phyloP scores from a whole-genome alignment of 2,113 vertebrate species.

The Chaetops frenatus region DNA sequence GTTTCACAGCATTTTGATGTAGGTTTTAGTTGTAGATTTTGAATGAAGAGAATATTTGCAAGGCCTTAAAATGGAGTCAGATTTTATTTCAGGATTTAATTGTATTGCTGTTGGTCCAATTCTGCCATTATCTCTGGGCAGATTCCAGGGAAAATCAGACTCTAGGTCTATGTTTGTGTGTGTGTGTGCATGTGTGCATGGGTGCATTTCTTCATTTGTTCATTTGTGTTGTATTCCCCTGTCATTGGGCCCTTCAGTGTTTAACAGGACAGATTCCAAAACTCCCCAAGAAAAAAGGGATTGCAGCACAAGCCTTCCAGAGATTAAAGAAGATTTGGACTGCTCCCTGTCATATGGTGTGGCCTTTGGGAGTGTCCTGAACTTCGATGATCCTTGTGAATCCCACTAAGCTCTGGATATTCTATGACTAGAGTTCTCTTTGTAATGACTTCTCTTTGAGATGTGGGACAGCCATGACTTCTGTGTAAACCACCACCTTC shows the following conservation, averaged over 20 bases:
- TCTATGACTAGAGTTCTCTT: not conserved
- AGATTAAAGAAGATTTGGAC: not conserved
- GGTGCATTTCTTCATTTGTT: not conserved
- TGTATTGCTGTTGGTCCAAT: not conserved
- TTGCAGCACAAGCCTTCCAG: not conserved
- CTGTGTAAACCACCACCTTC: not conserved
- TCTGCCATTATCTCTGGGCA: not conserved
- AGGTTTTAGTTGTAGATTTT: not conserved
- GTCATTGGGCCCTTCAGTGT: not conserved
- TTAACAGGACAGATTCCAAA: not conserved
- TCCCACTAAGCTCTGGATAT: not conserved
- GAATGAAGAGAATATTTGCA: not conserved
- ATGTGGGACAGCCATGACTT: rapidly evolving
- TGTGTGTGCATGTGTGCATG: too few relatives aligned
- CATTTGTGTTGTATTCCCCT: not conserved
- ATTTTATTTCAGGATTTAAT: not conserved
- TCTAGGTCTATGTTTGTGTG: not conserved
- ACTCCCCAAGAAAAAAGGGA: not conserved
- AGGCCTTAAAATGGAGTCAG: not conserved
- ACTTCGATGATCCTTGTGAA: rapidly evolving
- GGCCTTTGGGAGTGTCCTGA: not conserved
- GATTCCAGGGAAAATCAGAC: not conserved
- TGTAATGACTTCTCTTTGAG: not conserved
- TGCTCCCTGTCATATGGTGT: too few relatives aligned
- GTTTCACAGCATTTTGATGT: not conserved